These are phyloP conservation scores for Dipus sagitta DNA, from an alignment of 2,797 vertebrate species.

Conservation along the genomic window DNA sequence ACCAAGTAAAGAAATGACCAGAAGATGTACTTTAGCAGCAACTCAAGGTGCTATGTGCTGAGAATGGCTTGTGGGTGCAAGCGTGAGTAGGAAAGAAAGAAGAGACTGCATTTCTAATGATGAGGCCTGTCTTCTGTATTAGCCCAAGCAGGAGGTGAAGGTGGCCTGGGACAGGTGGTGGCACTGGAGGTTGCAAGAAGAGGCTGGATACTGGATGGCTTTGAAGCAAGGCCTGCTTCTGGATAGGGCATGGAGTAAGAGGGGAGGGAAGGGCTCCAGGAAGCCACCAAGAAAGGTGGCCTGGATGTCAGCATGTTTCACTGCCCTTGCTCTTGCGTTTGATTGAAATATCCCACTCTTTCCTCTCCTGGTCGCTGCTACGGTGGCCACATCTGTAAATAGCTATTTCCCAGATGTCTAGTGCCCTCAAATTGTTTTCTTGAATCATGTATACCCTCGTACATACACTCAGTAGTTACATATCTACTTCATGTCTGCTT, in stretches of 20 bases:
- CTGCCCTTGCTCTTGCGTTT: background rate
- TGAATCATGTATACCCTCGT: background rate
- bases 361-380: background rate
- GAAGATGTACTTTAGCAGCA: background rate
- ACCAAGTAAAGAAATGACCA: background rate
- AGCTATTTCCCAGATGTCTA: background rate
- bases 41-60: too few species aligned
- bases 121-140: background rate
- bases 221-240: background rate
- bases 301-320: background rate
- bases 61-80: background rate
- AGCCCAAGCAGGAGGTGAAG: background rate
- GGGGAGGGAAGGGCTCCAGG: rapidly evolving
- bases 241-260: background rate
- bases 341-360: background rate
- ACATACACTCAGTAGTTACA: background rate
- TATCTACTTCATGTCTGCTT: too few species aligned
- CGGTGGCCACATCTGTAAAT: background rate
- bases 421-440: background rate
- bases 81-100: background rate
- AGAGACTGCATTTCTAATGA: background rate
- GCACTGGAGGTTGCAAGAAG: background rate
- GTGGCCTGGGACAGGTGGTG: background rate
- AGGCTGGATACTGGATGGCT: rapidly evolving
- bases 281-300: background rate